Evolutionary conservation across 2,888 invertebrate species (phyloP), one percentile per base, ranked within the genome.

Genomic region (Epinotia demarniana): DNA sequence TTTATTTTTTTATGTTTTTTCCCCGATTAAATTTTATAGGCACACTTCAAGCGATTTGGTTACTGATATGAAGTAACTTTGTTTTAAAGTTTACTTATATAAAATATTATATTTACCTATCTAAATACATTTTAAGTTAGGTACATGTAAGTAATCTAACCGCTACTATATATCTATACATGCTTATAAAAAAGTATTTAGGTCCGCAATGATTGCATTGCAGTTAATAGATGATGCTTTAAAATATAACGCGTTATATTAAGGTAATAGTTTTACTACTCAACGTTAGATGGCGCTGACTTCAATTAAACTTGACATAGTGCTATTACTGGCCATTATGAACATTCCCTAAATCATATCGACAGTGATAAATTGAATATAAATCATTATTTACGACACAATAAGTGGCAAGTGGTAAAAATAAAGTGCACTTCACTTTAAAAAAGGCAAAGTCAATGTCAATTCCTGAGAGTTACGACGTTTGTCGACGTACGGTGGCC

Each of bases 221-320:
- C 33, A 33, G 0, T 33, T 6, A 33, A 27, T 23, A 23, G 23
- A 27, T 27, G 3, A 27, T 27, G 3, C 23, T 27, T 27, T 27
- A 27, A 27, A 27, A 27, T 27, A 27, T 27, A 27, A 43, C 9
- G 11, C 8, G 43, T 60, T 60, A 60, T 62, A 62, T 33, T 2
- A n/a, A 27, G 9, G 1, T 13, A 71, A 33, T 53, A 57, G 49
- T 73, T 66, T 61, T 16, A 61, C 75, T 75, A 75, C 57, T 72
- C 71, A 13, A 55, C 66, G n/a, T 53, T 61, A 72, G 75, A 72
- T 75, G 75, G 75, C 66, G 71, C 46, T 46, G 18, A 55, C 19
- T 13, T 66, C 67, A 72, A 75, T 23, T 49, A 12, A 8, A 33
- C 5, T 55, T 0, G 11, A 19, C 0, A 19, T 13, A 12, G 8